A percentile compares a stretch with the other conserved stretches of the same genome.
Conservation (phyloP, 64 coral and sea anemone species). For the Montipora efflorescens region DNA sequence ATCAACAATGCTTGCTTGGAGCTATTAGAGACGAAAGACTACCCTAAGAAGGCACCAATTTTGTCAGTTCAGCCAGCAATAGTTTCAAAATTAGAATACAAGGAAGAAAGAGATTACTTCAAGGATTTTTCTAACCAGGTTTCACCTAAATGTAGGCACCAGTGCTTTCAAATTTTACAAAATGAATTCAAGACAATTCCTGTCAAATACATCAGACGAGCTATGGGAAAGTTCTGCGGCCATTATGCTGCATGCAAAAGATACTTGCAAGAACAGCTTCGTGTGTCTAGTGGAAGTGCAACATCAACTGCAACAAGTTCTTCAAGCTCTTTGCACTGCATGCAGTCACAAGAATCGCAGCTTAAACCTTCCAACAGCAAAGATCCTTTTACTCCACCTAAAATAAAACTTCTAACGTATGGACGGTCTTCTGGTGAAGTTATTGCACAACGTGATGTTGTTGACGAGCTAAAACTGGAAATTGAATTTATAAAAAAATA, state of each 20-base stretch:
- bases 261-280: constrained; percentile 79
- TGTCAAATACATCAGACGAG: constrained; percentile 63
- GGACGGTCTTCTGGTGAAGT: neutral
- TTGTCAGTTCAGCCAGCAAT: neutral
- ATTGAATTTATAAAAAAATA: constrained; percentile 77
- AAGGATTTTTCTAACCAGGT: constrained; percentile 68
- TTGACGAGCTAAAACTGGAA: constrained; percentile 74
- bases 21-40: constrained; percentile 66
- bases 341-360: neutral
- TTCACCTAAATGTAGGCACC: constrained; percentile 10
- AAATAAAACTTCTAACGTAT: constrained; percentile 5
- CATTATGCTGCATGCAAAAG: constrained; percentile 91
- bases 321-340: too few relatives aligned
- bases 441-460: neutral
- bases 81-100: neutral
- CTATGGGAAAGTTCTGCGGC: constrained; percentile 36
- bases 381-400: neutral
- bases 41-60: constrained; percentile 59
- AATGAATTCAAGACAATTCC: constrained; percentile 76
- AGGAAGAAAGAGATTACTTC: constrained; percentile 63
- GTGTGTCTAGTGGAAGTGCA: constrained; percentile 28
- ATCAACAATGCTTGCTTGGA: constrained; percentile 72
- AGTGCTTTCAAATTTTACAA: constrained; percentile 65
- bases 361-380: neutral
- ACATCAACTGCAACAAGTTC: constrained; percentile 8